These are phyloP conservation scores for Meteorus sp. DNA, from an alignment of 1,140 invertebrate genomes.

Conservation along the genomic window DNA sequence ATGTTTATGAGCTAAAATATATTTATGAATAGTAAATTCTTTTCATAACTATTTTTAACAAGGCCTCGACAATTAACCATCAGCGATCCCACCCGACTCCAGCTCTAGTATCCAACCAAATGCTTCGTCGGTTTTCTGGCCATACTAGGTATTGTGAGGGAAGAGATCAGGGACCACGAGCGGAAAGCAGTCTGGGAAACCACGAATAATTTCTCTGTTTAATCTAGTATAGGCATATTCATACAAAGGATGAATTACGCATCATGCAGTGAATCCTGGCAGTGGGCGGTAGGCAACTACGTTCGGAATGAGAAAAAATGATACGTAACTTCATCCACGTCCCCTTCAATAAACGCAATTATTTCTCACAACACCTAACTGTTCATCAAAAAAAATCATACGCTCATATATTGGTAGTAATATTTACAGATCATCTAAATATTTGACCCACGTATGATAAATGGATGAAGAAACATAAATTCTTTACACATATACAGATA, in stretches of 20 bases:
- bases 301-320: no score
- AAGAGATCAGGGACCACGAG: background rate
- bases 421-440: no score
- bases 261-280: conserved; percentile 32
- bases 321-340: background rate
- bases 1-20: background rate
- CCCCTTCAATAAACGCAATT: background rate
- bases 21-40: background rate
- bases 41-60: background rate
- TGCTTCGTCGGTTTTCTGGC: conserved; percentile 14
- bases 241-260: background rate
- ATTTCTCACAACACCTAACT: no score
- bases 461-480: no score
- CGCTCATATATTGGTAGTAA: no score
- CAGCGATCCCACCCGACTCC: conserved; percentile 36
- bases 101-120: conserved; percentile 24
- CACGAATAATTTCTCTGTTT: conserved; percentile 5
- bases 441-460: no score
- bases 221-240: no score
- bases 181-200: background rate
- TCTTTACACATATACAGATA: no score
- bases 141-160: conserved; percentile 4
- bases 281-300: no score
- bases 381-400: no score
- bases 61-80: conserved; percentile 11